Evolutionary conservation across 2,888 invertebrate species (phyloP).

Genomic region (Callinectes sapidus): DNA sequence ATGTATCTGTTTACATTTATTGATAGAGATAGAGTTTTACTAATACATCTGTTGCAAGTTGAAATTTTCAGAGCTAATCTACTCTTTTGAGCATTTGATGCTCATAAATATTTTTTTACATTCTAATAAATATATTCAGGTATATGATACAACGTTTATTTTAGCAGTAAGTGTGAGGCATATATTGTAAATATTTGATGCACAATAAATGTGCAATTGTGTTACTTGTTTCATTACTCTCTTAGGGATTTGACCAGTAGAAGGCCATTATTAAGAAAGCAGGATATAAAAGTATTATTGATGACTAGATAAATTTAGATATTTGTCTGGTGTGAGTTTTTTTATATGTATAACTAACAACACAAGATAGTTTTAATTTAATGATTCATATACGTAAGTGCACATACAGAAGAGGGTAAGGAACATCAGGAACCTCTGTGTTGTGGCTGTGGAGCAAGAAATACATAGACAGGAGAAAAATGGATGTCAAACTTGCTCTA

Average conservation of each 20-base stretch:
- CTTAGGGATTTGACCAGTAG: slow-evolving; percentile 25
- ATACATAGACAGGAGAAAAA: no score
- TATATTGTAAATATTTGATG: slow-evolving; percentile 34
- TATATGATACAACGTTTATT: background rate
- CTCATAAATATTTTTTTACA: background rate
- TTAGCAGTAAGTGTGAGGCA: background rate
- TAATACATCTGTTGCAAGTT: background rate
- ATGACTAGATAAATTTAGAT: background rate
- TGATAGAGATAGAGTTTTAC: background rate
- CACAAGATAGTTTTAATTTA: no score
- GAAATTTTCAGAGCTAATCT: background rate
- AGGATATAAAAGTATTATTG: background rate
- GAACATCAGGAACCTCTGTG: no score
- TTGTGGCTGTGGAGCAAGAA: no score
- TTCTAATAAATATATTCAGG: background rate
- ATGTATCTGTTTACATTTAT: background rate
- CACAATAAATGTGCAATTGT: slow-evolving; percentile 51
- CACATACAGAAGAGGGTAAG: no score
- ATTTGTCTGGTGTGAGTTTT: background rate
- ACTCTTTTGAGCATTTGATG: background rate
- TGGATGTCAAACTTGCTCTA: background rate
- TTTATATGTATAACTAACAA: background rate
- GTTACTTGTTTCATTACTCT: slow-evolving; percentile 48
- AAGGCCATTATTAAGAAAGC: slow-evolving; percentile 49
- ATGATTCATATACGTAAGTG: no score